Percentiles rank a stretch among this genome's conserved stretches.
phyloP scores from a whole-genome alignment of 2,888 invertebrate genomes.

The Syritta pipiens region DNA sequence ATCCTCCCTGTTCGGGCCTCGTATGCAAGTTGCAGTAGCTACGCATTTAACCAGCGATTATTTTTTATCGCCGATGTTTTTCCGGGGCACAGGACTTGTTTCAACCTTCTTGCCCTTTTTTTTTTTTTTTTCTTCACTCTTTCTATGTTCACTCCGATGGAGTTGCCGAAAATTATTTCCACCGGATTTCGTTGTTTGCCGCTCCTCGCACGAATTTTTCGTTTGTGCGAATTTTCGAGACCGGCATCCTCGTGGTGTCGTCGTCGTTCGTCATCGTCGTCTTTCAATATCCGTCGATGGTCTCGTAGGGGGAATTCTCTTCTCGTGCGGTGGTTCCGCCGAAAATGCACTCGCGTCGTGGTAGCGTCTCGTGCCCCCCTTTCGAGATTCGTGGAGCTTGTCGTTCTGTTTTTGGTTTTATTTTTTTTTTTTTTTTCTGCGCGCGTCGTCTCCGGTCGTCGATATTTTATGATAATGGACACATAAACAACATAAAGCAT shows the following conservation, averaged over 20 bases:
- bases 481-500: slow-evolving; percentile 70
- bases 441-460: slow-evolving; percentile 56
- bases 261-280: slow-evolving; percentile 46
- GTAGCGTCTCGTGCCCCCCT: slow-evolving; percentile 1
- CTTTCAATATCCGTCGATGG: slow-evolving; percentile 60
- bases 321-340: slow-evolving; percentile 3
- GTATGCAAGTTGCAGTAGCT: slow-evolving; percentile 61
- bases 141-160: neutral
- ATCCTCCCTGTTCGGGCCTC: no score
- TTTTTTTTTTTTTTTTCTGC: no score
- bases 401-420: slow-evolving; percentile 33
- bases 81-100: slow-evolving; percentile 41
- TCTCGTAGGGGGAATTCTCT: slow-evolving; percentile 18
- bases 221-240: slow-evolving; percentile 47
- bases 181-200: slow-evolving; percentile 35
- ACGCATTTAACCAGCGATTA: slow-evolving; percentile 61
- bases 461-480: slow-evolving; percentile 70
- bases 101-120: slow-evolving; percentile 1
- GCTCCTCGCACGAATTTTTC: slow-evolving; percentile 53
- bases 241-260: slow-evolving; percentile 20
- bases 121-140: slow-evolving; percentile 17
- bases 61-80: slow-evolving; percentile 46
- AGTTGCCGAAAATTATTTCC: slow-evolving; percentile 20
- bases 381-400: neutral
- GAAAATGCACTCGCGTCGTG: slow-evolving; percentile 23